phyloP scores from a whole-genome alignment of 2,888 invertebrate species.

The Luperina nickerlii region DNA sequence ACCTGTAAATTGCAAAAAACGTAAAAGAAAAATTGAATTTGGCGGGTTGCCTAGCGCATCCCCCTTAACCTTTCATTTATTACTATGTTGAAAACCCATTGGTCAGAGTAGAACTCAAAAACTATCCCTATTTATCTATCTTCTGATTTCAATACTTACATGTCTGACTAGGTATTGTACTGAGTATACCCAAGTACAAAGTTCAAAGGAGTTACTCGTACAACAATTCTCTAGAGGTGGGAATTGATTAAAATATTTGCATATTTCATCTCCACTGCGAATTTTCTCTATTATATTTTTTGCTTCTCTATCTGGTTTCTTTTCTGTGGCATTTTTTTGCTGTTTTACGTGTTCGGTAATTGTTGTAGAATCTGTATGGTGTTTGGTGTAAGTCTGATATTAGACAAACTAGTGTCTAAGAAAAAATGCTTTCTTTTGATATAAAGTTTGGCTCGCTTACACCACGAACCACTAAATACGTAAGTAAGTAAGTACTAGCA shows the following conservation, averaged over 20 bases:
- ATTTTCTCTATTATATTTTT: constrained; percentile 48
- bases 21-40: too few species aligned
- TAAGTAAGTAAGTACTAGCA: not conserved
- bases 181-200: constrained; percentile 21
- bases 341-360: not conserved
- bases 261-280: constrained; percentile 56
- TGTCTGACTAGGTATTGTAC: constrained; percentile 29
- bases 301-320: constrained; percentile 32
- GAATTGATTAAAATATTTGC: constrained; percentile 68
- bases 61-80: too few species aligned
- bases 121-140: constrained; percentile 12
- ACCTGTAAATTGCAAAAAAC: too few species aligned
- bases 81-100: not conserved
- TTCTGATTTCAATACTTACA: constrained; percentile 36
- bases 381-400: not conserved
- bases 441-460: not conserved
- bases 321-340: constrained; percentile 16
- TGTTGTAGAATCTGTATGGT: not conserved
- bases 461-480: not conserved
- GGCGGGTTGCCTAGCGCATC: too few species aligned
- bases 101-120: not conserved
- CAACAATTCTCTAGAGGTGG: constrained; percentile 52
- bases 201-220: constrained; percentile 45
- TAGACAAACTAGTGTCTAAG: not conserved
- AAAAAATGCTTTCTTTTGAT: not conserved